Base-by-base conservation (phyloP, 2,113 vertebrate genomes). In the Dissostichus mawsoni region DNA sequence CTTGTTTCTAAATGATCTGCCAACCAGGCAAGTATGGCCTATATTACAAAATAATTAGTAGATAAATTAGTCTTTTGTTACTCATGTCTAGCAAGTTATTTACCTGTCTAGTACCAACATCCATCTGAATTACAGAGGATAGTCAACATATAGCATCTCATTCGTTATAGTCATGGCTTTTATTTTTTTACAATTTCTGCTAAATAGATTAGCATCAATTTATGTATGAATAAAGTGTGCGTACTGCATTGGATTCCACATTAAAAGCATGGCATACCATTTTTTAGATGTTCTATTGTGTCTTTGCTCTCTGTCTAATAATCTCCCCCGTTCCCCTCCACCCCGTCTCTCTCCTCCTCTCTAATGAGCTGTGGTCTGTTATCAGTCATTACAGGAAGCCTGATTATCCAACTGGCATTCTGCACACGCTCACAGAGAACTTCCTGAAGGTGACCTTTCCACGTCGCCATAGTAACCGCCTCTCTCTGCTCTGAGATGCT, bases 361-460 rank as follows among this genome's bases (percentile, higher is more conserved):
- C 89, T 94, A 93, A 95, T 93, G 92, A 95, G 94, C 84, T 86
- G 78, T 53, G 74, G 90, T 90, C 90, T 93, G 86, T 94, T 95
- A 95, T 92, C 92, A 91, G 84, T 87, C 91, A 92, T 93, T 92
- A 92, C 86, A 89, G 94, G 92, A 95, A 93, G 89, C 93, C 93
- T 95, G 93, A 95, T 96, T 95, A 93, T 96, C 90, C 79, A 33
- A 76, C 86, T 90, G 88, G 93, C 91, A 94, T 95, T 94, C 93
- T 87, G 90, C 80, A 76, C 63, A 85, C 90, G 89, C 58, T 83
- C 89, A 85, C 86, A 80, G 89, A 89, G 87, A 94, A 93, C 92
- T 96, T 95, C 93, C 93, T 96, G 92, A 93, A 97, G 95, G 95
- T 96, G 95, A 96, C 94, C 94, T 96, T 96, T 96, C 83, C 64